These are phyloP conservation scores for Troglohyphantes excavatus DNA, from an alignment of 2,888 invertebrate species.

Conservation along the genomic window DNA sequence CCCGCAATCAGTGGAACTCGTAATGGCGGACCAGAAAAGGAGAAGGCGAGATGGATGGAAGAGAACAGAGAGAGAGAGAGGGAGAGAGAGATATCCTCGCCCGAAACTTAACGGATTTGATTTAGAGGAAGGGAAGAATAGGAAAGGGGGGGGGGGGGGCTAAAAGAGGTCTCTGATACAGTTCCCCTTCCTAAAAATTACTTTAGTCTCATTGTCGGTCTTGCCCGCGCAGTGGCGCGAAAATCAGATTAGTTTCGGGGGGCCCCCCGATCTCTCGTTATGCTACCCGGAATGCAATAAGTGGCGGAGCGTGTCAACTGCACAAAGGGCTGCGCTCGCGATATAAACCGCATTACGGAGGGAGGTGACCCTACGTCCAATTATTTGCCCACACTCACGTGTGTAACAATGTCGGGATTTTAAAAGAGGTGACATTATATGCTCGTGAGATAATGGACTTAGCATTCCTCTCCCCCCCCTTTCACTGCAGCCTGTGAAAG, in stretches of 20 bases:
- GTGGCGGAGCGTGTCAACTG: conserved; percentile 74
- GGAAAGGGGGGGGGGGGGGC: conserved; percentile 19
- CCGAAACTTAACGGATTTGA: conserved; percentile 79
- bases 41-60: conserved; percentile 1
- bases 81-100: conserved; percentile 46
- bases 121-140: conserved; percentile 66
- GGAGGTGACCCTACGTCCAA: conserved; percentile 72
- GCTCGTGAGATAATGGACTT: conserved; percentile 54
- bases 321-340: conserved; percentile 3
- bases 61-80: conserved; percentile 34
- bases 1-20: conserved; percentile 76
- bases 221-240: conserved; percentile 73
- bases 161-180: conserved; percentile 42
- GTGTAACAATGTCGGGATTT: conserved; percentile 35
- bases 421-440: conserved; percentile 53
- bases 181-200: conserved; percentile 77
- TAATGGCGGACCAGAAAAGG: conserved; percentile 35
- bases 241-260: conserved; percentile 73
- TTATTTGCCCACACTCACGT: conserved; percentile 64
- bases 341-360: conserved; percentile 65
- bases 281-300: conserved; percentile 72
- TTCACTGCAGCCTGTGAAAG: background rate
- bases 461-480: background rate
- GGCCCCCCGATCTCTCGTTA: conserved; percentile 58
- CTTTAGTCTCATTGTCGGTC: conserved; percentile 79